Evolutionary conservation across 2,888 invertebrate species (phyloP).

Genomic region (Pachydiplax longipennis): DNA sequence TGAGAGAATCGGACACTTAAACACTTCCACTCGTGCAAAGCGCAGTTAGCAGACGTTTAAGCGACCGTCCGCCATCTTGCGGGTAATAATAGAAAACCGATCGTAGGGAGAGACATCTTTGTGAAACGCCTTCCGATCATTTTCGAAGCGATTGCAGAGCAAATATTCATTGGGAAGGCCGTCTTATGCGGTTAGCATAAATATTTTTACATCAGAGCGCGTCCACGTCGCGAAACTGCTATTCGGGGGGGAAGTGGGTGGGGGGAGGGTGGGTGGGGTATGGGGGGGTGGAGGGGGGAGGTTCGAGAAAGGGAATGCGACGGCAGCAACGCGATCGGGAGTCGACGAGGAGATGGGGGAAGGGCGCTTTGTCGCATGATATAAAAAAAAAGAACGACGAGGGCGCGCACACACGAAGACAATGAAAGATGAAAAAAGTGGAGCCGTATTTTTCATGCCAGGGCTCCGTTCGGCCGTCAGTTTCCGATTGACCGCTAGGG

Average conservation of each 20-base stretch:
- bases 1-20: too few species aligned
- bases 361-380: slow-evolving; percentile 42
- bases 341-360: not conserved
- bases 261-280: slow-evolving; percentile 23
- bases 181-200: slow-evolving; percentile 42
- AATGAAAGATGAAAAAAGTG: slow-evolving; percentile 45
- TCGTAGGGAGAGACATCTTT: too few species aligned
- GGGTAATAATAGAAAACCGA: too few species aligned
- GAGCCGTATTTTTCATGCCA: slow-evolving; percentile 38
- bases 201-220: not conserved
- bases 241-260: slow-evolving; percentile 48
- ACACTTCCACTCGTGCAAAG: too few species aligned
- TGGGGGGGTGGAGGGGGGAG: not conserved
- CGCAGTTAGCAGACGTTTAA: too few species aligned
- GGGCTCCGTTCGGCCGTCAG: slow-evolving; percentile 43
- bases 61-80: too few species aligned
- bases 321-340: not conserved
- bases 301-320: not conserved
- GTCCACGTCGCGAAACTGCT: not conserved
- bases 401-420: slow-evolving; percentile 36
- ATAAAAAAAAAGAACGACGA: slow-evolving; percentile 29
- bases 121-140: too few species aligned
- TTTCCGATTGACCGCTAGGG: slow-evolving; percentile 40
- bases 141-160: not conserved
- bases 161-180: slow-evolving; percentile 34